Conservation (phyloP, 2,797 vertebrate genomes). For the Spatula versicolor region DNA sequence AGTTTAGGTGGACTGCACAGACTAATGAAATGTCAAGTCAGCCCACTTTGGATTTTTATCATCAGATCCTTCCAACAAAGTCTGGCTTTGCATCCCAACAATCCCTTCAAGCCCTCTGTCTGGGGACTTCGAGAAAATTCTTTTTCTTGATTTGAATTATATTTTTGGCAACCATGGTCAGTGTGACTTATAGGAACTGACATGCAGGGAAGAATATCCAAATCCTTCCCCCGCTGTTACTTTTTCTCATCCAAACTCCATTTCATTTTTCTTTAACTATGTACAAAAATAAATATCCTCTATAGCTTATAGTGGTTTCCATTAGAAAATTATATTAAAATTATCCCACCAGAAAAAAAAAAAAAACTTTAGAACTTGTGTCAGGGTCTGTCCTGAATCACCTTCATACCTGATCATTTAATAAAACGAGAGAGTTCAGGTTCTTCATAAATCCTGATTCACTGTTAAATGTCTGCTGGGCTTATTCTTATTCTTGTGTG, state of each 20-base stretch:
- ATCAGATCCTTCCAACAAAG: not conserved
- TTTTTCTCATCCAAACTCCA: not conserved
- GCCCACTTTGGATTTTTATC: not conserved
- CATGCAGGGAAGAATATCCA: not conserved
- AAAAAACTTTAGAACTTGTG: not conserved
- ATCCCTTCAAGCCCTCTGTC: not conserved
- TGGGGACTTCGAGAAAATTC: fast-evolving
- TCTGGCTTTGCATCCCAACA: not conserved
- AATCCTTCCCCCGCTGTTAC: not conserved
- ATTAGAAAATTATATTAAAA: not conserved
- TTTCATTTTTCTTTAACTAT: not conserved
- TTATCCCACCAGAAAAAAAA: not conserved
- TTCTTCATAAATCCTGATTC: constrained; percentile 41
- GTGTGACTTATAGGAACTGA: not conserved
- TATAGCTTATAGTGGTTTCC: not conserved
- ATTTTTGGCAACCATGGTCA: not conserved
- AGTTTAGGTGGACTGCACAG: not conserved
- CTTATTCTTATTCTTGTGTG: not conserved
- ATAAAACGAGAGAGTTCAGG: not conserved
- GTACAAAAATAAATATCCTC: not conserved
- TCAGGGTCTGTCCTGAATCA: not conserved
- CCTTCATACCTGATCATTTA: constrained; percentile 14
- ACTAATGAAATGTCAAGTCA: constrained; percentile 7
- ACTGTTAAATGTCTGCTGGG: not conserved
- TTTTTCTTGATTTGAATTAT: not conserved